A percentile compares a stretch with the other conserved stretches of the same genome.
Conservation (phyloP, 2,797 vertebrate species). For the Mergus octosetaceus region DNA sequence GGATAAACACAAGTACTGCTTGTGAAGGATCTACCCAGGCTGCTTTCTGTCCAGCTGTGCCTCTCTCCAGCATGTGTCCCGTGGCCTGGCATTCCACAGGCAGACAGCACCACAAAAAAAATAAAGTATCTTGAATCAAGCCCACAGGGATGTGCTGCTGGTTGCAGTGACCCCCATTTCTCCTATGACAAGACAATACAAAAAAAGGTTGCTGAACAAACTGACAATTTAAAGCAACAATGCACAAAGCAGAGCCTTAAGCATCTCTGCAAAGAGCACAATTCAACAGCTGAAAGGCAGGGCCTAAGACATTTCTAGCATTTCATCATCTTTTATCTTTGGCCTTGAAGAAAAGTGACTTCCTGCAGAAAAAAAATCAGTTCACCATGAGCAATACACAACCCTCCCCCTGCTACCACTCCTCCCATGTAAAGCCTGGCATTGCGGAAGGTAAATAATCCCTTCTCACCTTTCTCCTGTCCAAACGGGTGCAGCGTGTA, state of each 20-base stretch:
- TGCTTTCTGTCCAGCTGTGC: background rate
- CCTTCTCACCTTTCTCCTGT: background rate
- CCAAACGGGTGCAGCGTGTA: background rate
- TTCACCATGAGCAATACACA: background rate
- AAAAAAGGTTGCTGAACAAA: background rate
- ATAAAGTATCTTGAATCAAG: background rate
- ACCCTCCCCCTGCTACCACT: background rate
- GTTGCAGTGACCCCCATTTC: background rate
- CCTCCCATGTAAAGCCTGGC: background rate
- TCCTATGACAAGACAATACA: background rate
- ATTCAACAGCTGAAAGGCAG: constrained; percentile 1
- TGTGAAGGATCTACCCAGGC: background rate
- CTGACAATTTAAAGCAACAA: background rate
- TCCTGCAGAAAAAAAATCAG: constrained; percentile 30
- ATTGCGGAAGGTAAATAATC: background rate
- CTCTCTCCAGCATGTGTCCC: background rate
- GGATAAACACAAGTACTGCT: background rate
- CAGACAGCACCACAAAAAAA: background rate
- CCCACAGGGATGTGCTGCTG: background rate
- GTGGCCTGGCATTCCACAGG: background rate
- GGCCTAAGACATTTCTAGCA: background rate
- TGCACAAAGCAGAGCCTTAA: background rate
- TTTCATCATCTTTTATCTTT: constrained; percentile 22
- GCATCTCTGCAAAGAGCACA: background rate
- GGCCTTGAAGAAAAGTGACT: constrained; percentile 27